Evolutionary conservation across 1,140 invertebrate genomes (phyloP), one percentile per base, ranked within the genome.

Genomic region (Tenebrio molitor): DNA sequence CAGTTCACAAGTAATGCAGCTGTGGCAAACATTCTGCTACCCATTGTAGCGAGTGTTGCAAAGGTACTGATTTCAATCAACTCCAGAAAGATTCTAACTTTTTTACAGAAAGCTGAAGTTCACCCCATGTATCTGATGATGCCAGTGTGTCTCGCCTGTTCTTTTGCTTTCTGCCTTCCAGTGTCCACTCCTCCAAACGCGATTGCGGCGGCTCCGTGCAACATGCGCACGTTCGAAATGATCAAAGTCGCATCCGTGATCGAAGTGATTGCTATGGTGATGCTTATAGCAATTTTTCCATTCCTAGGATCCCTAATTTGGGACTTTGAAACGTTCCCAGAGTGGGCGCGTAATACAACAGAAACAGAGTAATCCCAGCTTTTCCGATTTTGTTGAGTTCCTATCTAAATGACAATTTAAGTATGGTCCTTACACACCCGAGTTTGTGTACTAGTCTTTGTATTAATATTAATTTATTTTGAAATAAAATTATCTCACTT

Each of bases 171-270:
- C 84, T 85, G 85, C 76, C 85, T 90, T 79, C 95, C 95, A 1
- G 94, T 96, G 0, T 88, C 88, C 2, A 91, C 91, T 0, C 95
- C 96, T 1, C 96, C 96, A 14, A 98, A 98, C 84, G 96, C 97
- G 0, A 95, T 99, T 65, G 95, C 95, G 0, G 94, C 93, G 46
- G 91, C 91, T 0, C 91, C 92, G 19, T 92, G 90, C 1, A 88
- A 90, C 72, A 93, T 95, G 79, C 89, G 86, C 69, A 91, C 92
- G 0, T 88, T 87, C 71, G 92, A 94, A 78, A 94, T 95, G 87
- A 88, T 92, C 6, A 72, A 81, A 17, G 84, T 79, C 39, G 85
- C 84, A 0, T 76, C 83, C 8, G 76, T 75, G 0, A 80, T 84
- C n/a, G 62, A 81, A 0, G 29, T 84, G 6, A 85, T 84, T 15